Evolutionary conservation across 1,140 invertebrate genomes (phyloP).

Genomic region (Globodera ellingtonae): DNA sequence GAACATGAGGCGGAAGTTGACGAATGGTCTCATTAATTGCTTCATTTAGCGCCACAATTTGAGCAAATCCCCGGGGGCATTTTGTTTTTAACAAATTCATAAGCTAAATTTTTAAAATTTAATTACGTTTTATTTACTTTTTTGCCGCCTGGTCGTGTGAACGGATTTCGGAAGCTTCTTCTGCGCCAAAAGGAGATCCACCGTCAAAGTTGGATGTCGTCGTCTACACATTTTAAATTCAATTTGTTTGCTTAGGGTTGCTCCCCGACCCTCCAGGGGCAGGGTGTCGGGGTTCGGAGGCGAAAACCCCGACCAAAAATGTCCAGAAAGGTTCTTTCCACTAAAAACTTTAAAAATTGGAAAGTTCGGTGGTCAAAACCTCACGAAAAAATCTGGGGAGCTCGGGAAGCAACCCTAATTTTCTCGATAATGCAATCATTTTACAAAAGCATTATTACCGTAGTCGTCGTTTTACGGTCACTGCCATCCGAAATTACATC

Average conservation of each 20-base stretch:
- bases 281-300: too few relatives aligned
- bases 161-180: neutral
- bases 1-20: slow-evolving; percentile 24
- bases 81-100: neutral
- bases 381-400: too few relatives aligned
- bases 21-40: slow-evolving; percentile 24
- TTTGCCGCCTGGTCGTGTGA: neutral
- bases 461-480: neutral
- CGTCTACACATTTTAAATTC: too few relatives aligned
- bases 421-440: neutral
- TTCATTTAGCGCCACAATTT: slow-evolving; percentile 2
- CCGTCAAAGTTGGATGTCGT: neutral
- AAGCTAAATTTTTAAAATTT: neutral
- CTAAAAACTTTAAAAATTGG: too few relatives aligned
- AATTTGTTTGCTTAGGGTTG: too few relatives aligned
- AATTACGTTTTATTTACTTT: neutral
- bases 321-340: too few relatives aligned
- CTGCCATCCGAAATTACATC: neutral
- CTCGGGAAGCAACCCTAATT: neutral
- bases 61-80: slow-evolving; percentile 4
- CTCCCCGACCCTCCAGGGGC: too few relatives aligned
- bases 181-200: neutral
- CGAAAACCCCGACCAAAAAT: too few relatives aligned
- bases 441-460: neutral
- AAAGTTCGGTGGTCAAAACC: too few relatives aligned